These are phyloP conservation scores for Bombus confusus DNA, from an alignment of 1,140 invertebrate genomes.

Conservation along the genomic window DNA sequence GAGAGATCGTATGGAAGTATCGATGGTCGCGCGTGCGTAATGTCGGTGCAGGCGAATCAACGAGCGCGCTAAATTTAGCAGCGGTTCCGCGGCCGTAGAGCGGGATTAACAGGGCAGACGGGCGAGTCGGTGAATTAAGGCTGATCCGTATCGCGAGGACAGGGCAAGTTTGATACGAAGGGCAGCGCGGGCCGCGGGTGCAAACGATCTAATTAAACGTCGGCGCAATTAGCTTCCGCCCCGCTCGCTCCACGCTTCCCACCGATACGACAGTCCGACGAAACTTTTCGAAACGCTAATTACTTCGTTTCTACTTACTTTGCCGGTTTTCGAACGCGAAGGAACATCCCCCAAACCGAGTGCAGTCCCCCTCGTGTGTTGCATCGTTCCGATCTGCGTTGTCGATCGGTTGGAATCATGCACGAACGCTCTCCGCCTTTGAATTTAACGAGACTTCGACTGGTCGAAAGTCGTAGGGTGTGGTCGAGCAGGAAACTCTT, in stretches of 20 bases:
- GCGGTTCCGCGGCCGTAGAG: constrained; percentile 5
- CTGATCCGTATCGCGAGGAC: constrained; percentile 65
- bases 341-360: constrained; percentile 1
- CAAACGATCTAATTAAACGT: constrained; percentile 62
- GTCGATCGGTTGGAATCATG: constrained; percentile 24
- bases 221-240: constrained; percentile 55
- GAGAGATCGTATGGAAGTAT: constrained; percentile 13
- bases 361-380: not conserved
- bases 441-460: not conserved
- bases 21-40: constrained; percentile 29
- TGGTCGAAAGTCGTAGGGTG: not conserved
- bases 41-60: constrained; percentile 30
- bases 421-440: not conserved
- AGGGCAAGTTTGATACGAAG: constrained; percentile 60
- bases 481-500: not conserved
- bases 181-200: constrained; percentile 45
- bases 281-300: constrained; percentile 57
- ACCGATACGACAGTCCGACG: constrained; percentile 39
- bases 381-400: constrained; percentile 14
- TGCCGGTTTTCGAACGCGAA: constrained; percentile 24
- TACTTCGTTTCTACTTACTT: constrained; percentile 47
- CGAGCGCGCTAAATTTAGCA: constrained; percentile 63
- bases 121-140: constrained; percentile 60
- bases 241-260: not conserved
- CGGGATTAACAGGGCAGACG: constrained; percentile 58